A percentile compares a stretch with the other conserved stretches of the same genome.
Evolutionary conservation across 2,113 vertebrate genomes (phyloP).

Genomic region (Brevimyrus niger): DNA sequence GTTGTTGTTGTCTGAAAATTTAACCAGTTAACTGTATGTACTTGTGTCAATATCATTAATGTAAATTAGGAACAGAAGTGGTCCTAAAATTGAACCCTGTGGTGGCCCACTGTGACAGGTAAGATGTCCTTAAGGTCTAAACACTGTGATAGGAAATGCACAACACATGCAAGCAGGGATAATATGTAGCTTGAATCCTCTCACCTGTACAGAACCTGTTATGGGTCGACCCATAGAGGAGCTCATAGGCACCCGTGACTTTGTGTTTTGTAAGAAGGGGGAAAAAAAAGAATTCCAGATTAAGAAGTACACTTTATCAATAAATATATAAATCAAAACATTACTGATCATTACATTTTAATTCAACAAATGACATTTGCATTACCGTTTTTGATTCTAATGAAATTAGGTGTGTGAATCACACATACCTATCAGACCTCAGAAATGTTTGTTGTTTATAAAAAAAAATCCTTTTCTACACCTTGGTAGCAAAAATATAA

Average conservation of each 20-base stretch:
- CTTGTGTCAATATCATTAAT: too few relatives aligned
- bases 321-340: not conserved
- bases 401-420: not conserved
- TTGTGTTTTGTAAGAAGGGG: constrained; percentile 1
- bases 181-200: not conserved
- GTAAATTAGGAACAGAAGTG: too few relatives aligned
- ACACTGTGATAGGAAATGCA: not conserved
- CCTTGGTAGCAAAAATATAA: not conserved
- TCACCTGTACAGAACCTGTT: constrained; percentile 86
- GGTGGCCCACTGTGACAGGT: too few relatives aligned
- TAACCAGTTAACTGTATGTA: too few relatives aligned
- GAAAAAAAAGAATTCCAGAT: constrained; percentile 14
- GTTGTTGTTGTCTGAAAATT: too few relatives aligned
- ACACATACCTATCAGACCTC: not conserved
- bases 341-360: not conserved
- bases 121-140: not conserved
- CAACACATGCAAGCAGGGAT: not conserved
- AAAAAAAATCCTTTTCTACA: not conserved
- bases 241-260: constrained; percentile 69
- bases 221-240: constrained; percentile 83
- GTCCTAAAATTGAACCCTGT: too few relatives aligned
- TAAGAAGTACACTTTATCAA: not conserved
- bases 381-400: not conserved
- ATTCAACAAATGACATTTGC: not conserved
- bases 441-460: not conserved